These are phyloP conservation scores for Ammospiza caudacuta DNA, from an alignment of 2,113 vertebrate genomes.

Conservation along the genomic window DNA sequence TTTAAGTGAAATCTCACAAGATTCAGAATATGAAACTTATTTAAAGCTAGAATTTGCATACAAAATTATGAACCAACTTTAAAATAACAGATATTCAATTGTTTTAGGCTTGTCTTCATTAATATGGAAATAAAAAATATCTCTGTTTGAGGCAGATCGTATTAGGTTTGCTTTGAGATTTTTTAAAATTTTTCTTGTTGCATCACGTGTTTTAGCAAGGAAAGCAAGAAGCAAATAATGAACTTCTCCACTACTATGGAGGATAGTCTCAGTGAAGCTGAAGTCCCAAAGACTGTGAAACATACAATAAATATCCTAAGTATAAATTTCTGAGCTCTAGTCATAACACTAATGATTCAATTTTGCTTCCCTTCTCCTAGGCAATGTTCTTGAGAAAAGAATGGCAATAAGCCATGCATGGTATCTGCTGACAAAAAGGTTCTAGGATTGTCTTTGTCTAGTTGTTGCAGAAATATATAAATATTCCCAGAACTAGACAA, in stretches of 20 bases:
- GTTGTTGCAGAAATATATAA: neutral
- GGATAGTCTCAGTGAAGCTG: neutral
- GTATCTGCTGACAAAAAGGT: neutral
- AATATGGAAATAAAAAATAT: neutral
- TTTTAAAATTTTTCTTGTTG: neutral
- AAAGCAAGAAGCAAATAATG: neutral
- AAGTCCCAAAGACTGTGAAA: neutral
- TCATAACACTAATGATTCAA: neutral
- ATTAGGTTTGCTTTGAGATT: neutral
- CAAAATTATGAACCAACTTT: neutral
- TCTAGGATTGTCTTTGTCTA: neutral
- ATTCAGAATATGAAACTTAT: neutral
- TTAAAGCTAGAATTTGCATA: neutral
- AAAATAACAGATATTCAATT: neutral
- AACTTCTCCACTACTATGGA: neutral
- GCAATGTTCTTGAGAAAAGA: neutral
- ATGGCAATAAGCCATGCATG: neutral
- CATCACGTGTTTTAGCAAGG: neutral
- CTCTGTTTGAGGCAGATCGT: neutral
- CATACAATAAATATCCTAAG: neutral
- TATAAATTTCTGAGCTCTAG: neutral
- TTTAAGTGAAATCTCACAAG: neutral
- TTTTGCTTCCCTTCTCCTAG: neutral
- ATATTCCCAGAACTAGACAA: neutral
- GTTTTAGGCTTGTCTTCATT: neutral